Evolutionary conservation across 2,113 vertebrate species (phyloP).

Genomic region (Athene cunicularia): DNA sequence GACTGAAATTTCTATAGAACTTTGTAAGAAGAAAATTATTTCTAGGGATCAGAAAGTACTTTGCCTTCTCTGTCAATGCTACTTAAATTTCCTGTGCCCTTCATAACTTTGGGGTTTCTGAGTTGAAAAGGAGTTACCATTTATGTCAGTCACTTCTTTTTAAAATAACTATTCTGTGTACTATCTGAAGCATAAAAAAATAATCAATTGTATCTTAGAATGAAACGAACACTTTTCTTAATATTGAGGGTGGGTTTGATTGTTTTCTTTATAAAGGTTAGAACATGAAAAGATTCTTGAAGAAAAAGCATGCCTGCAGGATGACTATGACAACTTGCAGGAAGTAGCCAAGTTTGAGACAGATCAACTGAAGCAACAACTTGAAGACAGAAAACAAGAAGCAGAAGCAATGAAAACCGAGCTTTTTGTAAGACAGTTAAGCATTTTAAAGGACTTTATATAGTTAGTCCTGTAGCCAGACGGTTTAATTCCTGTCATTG

Average conservation of each 20-base stretch:
- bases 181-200: not conserved
- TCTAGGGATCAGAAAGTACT: not conserved
- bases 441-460: not conserved
- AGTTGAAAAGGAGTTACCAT: not conserved
- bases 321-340: constrained; percentile 89
- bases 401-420: constrained; percentile 76
- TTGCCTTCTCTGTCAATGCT: not conserved
- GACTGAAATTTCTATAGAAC: not conserved
- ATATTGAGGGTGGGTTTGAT: not conserved
- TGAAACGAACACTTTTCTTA: not conserved
- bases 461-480: not conserved
- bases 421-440: constrained; percentile 75
- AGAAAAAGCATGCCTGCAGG: constrained; percentile 87
- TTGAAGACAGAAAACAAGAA: constrained; percentile 82
- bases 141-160: not conserved
- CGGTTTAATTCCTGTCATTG: not conserved
- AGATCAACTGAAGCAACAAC: constrained; percentile 84
- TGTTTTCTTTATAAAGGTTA: constrained; percentile 72
- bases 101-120: not conserved
- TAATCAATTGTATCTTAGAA: not conserved
- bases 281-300: constrained; percentile 91
- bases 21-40: not conserved
- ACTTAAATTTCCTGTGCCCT: not conserved
- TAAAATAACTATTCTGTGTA: not conserved
- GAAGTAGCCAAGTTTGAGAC: constrained; percentile 91